Evolutionary conservation across 2,113 vertebrate species (phyloP), one percentile per base, ranked within the genome.

Genomic region (Leuciscus idus): DNA sequence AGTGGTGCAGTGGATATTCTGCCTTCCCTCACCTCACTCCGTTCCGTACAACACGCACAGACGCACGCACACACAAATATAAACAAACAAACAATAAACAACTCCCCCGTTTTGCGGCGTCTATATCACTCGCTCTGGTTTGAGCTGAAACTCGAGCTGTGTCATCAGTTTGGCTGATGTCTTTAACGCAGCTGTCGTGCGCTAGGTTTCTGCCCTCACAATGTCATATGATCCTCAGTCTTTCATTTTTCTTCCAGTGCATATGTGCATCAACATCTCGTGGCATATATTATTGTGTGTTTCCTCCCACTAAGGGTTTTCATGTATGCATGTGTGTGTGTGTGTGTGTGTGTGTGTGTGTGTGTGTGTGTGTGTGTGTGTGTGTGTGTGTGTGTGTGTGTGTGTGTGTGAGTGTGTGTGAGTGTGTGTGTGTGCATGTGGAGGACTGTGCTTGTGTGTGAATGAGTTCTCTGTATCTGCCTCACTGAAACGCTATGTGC

Each of bases 1-100:
- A 95, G 93, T 93, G 92, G 94, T 95, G 95, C 95, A 95, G 95
- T 94, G 94, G 93, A 94, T 94, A 94, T 95, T 94, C 93, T 93
- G 94, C 90, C 92, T 93, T 93, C 93, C 91, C 91, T 86, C 82
- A 83, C 76, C 59, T 68, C 84, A 86, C 83, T 88, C 87, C 30
- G 66, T 87, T 90, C 87, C 90, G 84, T 89, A 88, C 84, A 80
- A 83, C 80, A 83, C 2, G 77, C 86, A 81, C 77, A 84, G 74
- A 85, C 64, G 70, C 83, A 84, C 85, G 72, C 72, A 74, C 59
- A 61, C 61, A 78, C 70, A 75, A 75, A 79, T 72, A 86, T 33
- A 64, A 36, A 77, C 33, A 77, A 75, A 84, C 28, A 78, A 57
- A 82, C 79, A 82, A 33, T 52, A 82, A 46, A 79, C 7, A 46